Evolutionary conservation across 2,888 invertebrate genomes (phyloP).

Genomic region (Drosophila quinaria): DNA sequence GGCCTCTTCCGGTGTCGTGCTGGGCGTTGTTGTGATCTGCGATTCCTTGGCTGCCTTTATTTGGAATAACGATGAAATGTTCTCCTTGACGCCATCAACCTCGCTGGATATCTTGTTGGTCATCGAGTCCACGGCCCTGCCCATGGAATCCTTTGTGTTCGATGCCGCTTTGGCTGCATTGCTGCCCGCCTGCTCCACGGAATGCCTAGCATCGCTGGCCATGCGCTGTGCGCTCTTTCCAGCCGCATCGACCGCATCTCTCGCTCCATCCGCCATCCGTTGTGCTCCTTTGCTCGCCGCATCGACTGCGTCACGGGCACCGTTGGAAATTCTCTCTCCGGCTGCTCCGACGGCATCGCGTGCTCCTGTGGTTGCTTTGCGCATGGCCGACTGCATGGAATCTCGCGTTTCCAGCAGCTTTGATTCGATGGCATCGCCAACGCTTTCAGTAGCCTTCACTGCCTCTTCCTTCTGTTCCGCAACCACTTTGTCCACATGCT

Average conservation of each 20-base stretch:
- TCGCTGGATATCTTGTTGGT: slow-evolving; percentile 76
- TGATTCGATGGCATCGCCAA: slow-evolving; percentile 44
- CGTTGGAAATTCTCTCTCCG: slow-evolving; percentile 56
- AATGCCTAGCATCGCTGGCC: slow-evolving; percentile 63
- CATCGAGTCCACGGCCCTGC: slow-evolving; percentile 69
- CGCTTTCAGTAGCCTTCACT: slow-evolving; percentile 28
- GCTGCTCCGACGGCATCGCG: slow-evolving; percentile 54
- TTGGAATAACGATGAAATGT: slow-evolving; percentile 76
- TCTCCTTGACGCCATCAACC: slow-evolving; percentile 78
- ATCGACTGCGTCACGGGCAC: slow-evolving; percentile 62
- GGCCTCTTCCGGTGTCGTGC: slow-evolving; percentile 56
- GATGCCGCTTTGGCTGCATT: slow-evolving; percentile 68
- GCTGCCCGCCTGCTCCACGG: slow-evolving; percentile 71
- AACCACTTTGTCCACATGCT: slow-evolving; percentile 60
- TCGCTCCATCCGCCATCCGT: slow-evolving; percentile 68
- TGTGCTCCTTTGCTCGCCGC: slow-evolving; percentile 66
- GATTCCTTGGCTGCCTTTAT: slow-evolving; percentile 73
- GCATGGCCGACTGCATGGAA: slow-evolving; percentile 58
- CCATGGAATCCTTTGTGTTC: slow-evolving; percentile 71
- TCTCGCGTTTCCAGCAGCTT: slow-evolving; percentile 52
- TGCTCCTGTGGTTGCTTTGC: slow-evolving; percentile 60
- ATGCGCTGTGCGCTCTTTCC: slow-evolving; percentile 66
- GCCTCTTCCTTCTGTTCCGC: slow-evolving; percentile 48
- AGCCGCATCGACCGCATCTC: slow-evolving; percentile 66
- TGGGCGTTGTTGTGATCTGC: slow-evolving; percentile 40